Conservation (phyloP, 2,888 invertebrate genomes). For the Aproaerema taeniolella region DNA sequence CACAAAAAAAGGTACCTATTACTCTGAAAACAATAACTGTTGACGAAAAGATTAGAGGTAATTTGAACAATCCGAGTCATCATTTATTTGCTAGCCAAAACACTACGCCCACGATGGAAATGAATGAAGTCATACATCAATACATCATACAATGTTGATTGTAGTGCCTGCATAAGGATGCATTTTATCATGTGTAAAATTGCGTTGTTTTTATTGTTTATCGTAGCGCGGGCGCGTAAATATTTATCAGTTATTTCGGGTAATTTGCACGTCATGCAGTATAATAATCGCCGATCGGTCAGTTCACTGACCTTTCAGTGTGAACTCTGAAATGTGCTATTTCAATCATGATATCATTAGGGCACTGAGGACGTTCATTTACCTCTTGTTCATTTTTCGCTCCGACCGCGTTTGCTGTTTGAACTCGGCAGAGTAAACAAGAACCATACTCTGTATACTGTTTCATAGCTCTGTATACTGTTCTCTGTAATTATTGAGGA, state of each 20-base stretch:
- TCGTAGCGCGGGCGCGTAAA: conserved; percentile 29
- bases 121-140: conserved; percentile 1
- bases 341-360: conserved; percentile 1
- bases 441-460: too few relatives aligned
- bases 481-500: too few relatives aligned
- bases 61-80: conserved; percentile 13
- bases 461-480: too few relatives aligned
- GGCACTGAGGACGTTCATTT: too few relatives aligned
- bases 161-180: background rate
- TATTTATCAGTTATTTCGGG: conserved; percentile 52
- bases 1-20: too few relatives aligned
- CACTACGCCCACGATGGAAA: conserved; percentile 4
- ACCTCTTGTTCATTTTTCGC: too few relatives aligned
- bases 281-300: conserved; percentile 31
- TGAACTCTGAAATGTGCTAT: conserved; percentile 13
- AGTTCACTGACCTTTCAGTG: conserved; percentile 42
- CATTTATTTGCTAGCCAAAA: conserved; percentile 20
- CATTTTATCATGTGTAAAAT: background rate
- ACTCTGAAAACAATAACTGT: too few relatives aligned
- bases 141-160: background rate
- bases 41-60: too few relatives aligned
- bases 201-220: conserved; percentile 2
- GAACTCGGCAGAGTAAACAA: too few relatives aligned
- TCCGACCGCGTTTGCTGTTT: too few relatives aligned
- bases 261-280: conserved; percentile 34